phyloP scores from a whole-genome alignment of 2,113 vertebrate genomes.

The Rhinolophus ferrumequinum region DNA sequence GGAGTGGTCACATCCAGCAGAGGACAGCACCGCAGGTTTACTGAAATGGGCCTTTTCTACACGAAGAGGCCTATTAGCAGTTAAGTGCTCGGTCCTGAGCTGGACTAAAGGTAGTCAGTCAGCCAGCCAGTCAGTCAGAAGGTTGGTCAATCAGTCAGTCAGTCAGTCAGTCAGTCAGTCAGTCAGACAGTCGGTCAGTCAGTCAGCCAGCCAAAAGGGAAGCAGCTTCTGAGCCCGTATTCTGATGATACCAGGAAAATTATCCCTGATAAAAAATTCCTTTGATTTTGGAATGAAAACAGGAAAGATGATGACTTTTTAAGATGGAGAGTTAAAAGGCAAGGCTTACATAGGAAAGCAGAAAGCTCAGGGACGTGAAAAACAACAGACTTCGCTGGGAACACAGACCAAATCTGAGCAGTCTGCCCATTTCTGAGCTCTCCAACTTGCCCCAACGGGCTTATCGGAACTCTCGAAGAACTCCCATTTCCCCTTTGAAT shows the following conservation, averaged over 20 bases:
- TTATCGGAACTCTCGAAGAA: too few species aligned
- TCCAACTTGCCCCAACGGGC: too few species aligned
- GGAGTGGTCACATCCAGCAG: not conserved
- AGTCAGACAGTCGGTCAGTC: not conserved
- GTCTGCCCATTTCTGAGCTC: too few species aligned
- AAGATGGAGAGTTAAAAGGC: not conserved
- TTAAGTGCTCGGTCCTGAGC: not conserved
- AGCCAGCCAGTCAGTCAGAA: too few species aligned
- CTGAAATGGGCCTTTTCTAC: not conserved
- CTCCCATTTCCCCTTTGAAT: too few species aligned
- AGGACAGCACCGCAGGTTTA: not conserved
- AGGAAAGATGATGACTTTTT: not conserved
- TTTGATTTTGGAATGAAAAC: not conserved
- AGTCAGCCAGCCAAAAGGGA: not conserved
- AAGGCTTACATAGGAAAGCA: not conserved
- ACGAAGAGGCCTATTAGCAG: not conserved
- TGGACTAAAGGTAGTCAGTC: not conserved
- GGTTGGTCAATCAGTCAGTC: too few species aligned
- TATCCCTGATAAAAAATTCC: not conserved
- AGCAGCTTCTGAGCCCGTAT: not conserved
- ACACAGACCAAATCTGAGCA: too few species aligned
- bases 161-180: too few species aligned
- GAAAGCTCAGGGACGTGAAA: not conserved
- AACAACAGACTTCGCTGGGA: too few species aligned
- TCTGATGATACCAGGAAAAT: not conserved